Evolutionary conservation across 2,113 vertebrate species (phyloP), one percentile per base, ranked within the genome.

Genomic region (Phoenicopterus ruber): DNA sequence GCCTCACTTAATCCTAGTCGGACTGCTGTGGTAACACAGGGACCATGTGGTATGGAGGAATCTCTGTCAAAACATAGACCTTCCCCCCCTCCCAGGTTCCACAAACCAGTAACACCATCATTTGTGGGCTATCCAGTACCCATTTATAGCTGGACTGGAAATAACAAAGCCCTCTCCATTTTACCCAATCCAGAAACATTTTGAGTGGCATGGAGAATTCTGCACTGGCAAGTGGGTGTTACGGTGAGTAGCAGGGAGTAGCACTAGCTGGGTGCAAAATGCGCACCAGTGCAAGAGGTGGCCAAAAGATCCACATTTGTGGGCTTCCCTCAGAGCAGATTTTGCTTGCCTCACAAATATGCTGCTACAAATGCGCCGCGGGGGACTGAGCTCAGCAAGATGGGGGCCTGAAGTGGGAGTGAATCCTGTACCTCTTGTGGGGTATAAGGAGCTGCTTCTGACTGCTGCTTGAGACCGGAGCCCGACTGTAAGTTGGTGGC

Each of bases 151-250:
- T 40, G 19, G 36, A 40, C 29, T 31, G 17, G 20, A 61, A 46
- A 59, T n/a, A 59, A 18, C 3, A 25, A 66, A 65, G 19, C 38
- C 15, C 22, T 80, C 38, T 80, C 59, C 32, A 31, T 85, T 65
- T 59, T 34, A 66, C 66, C 38, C 52, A 52, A 9, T 34, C 29
- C 19, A 46, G 42, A 59, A 46, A 40, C 17, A n/a, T 40, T 52
- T 18, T 52, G 46, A 46, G 38, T 11, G 29, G 36, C 66, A 31
- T 2, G 8, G 29, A 40, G 52, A 46, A 44, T 7, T 21, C 49
- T 2, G 1, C 11, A 4, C 1, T 70, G 47, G 47, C 0, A 1
- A 40, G 29, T 7, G 31, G 9, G 55, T 29, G 19, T 57, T 36
- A 13, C 49, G 49, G 22, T 5, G 31, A 47, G 73, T 20, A 29